Evolutionary conservation across 1,140 invertebrate genomes (phyloP), one percentile per base, ranked within the genome.

Genomic region (Bombus turneri): DNA sequence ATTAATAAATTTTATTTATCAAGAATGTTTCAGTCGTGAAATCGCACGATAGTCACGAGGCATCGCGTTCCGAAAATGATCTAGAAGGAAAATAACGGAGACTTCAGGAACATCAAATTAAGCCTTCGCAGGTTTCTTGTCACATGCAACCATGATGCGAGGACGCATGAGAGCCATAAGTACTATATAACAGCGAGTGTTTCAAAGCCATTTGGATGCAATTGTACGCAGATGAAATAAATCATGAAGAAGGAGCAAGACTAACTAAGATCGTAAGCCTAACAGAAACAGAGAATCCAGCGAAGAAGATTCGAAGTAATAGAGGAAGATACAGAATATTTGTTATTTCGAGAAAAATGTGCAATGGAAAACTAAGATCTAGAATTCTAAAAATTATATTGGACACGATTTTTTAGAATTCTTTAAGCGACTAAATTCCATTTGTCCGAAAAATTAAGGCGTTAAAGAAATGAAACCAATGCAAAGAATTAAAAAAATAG

Each of bases 151-250:
- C n/a, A 25, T 34, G 22, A 4, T 28, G 25, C 12, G 37, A 37
- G 62, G 25, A 68, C 28, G 25, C 53, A 77, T 62, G 22, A 47
- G 47, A 82, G 41, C 31, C 22, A 22, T 78, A 79, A 84, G 34
- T 71, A 39, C 25, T 39, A 10, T 39, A 10, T n/a, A 41, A 34
- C 15, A 43, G 22, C 64, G 39, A 66, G 31, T 28, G 75, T 59
- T 62, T 41, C 75, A 79, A 84, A 76, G 75, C 25, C 53, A 28
- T 71, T 71, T 84, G 82, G 22, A 84, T 71, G 39, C 76, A 71
- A 84, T 84, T 79, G 75, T n/a, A 78, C n/a, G 4, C 47, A 10
- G 3, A 28, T 15, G 6, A 22, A 57, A 43, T 53, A 41, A 37
- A 59, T 31, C 43, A 31, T 8, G 34, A 79, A 28, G 15, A 53